Evolutionary conservation across 2,888 invertebrate genomes (phyloP).

Genomic region (Chydorus sphaericus): DNA sequence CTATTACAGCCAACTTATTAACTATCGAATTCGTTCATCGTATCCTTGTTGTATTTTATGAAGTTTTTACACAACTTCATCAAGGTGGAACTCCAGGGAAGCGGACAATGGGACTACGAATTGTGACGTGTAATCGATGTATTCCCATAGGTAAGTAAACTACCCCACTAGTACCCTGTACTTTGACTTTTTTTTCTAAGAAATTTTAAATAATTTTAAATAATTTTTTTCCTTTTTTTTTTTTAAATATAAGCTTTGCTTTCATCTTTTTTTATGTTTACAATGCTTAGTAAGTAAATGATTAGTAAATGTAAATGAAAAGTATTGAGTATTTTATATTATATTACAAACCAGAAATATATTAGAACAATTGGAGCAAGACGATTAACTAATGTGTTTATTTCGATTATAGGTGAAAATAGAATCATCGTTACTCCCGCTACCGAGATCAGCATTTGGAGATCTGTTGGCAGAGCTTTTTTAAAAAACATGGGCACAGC

Average conservation of each 20-base stretch:
- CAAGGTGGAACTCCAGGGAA: constrained; percentile 9
- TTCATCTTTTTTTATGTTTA: too few relatives aligned
- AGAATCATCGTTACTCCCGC: constrained; percentile 11
- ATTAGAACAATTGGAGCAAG: too few relatives aligned
- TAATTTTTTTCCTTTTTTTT: too few relatives aligned
- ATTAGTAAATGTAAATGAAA: too few relatives aligned
- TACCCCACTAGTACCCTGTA: too few relatives aligned
- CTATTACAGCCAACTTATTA: constrained; percentile 7
- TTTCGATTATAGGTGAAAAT: constrained; percentile 8
- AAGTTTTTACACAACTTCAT: not conserved
- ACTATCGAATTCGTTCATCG: constrained; percentile 12
- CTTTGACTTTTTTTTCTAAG: too few relatives aligned
- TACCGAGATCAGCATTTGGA: not conserved
- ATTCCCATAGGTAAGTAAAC: constrained; percentile 10
- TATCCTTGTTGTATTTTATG: constrained; percentile 7
- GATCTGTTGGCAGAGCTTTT: constrained; percentile 10
- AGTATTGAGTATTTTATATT: too few relatives aligned
- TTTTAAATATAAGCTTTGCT: too few relatives aligned
- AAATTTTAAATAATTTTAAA: too few relatives aligned
- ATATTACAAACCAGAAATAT: too few relatives aligned
- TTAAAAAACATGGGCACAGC: constrained; percentile 13
- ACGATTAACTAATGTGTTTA: too few relatives aligned
- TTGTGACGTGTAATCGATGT: not conserved
- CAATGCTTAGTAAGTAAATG: too few relatives aligned
- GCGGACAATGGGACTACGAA: not conserved